These are phyloP conservation scores for Trachops cirrhosus DNA, from an alignment of 2,797 vertebrate species.

Conservation along the genomic window DNA sequence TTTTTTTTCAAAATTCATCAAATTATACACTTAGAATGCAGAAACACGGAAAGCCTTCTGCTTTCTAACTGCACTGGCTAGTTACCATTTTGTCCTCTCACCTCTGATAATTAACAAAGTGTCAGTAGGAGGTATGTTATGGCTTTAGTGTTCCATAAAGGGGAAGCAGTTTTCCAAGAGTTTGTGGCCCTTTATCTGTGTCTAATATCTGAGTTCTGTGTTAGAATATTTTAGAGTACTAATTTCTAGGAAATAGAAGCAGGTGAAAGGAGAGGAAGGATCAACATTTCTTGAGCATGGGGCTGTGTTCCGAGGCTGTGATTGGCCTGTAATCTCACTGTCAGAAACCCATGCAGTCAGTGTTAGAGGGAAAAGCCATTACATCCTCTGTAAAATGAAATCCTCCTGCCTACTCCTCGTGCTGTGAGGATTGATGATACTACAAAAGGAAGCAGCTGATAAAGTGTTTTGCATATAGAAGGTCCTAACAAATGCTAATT, in stretches of 20 bases:
- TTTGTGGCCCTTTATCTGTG: neutral
- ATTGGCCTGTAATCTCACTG: neutral
- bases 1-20: neutral
- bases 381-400: neutral
- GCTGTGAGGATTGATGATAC: neutral
- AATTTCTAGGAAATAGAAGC: neutral
- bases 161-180: neutral
- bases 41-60: neutral
- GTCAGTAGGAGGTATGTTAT: neutral
- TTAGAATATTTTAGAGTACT: neutral
- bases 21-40: neutral
- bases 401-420: neutral
- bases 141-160: neutral
- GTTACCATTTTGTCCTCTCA: neutral
- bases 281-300: neutral
- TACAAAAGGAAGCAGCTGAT: neutral
- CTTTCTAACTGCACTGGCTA: neutral
- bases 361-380: neutral
- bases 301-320: neutral
- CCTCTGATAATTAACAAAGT: neutral
- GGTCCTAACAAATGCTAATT: neutral
- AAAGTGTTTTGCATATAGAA: neutral
- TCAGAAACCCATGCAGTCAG: neutral
- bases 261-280: neutral
- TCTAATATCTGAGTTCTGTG: neutral